Conservation (phyloP, 2,113 vertebrate species). For the Nasalis larvatus region DNA sequence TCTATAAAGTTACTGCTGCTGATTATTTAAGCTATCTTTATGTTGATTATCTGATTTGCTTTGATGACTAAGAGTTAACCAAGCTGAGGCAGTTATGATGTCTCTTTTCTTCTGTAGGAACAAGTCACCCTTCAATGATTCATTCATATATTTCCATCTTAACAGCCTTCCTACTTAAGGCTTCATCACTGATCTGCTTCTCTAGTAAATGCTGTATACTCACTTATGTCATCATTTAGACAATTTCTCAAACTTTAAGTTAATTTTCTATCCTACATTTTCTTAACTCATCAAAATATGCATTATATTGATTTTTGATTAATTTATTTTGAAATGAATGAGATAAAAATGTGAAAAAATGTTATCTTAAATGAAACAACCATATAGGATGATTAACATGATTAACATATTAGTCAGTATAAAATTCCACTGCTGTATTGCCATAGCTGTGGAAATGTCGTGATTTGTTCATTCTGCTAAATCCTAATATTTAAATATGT, state of each 20-base stretch:
- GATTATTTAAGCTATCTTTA: neutral
- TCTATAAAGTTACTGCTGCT: neutral
- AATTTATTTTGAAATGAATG: neutral
- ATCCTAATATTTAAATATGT: neutral
- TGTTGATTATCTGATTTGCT: neutral
- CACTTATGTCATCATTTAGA: neutral
- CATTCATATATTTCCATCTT: neutral
- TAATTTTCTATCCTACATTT: neutral
- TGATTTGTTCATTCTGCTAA: neutral
- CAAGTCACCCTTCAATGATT: accelerated
- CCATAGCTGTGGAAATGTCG: neutral
- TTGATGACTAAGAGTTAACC: neutral
- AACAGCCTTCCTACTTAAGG: neutral
- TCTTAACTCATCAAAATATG: neutral
- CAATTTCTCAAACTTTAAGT: neutral
- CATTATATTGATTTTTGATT: neutral
- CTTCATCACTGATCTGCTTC: neutral
- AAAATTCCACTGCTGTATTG: neutral
- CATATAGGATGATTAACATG: neutral
- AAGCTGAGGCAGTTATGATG: neutral
- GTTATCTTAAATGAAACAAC: neutral
- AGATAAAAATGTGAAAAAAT: neutral
- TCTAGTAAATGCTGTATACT: neutral
- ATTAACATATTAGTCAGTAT: neutral
- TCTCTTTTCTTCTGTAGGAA: neutral